phyloP scores from a whole-genome alignment of 2,113 vertebrate genomes.

The Thamnaconus septentrionalis region DNA sequence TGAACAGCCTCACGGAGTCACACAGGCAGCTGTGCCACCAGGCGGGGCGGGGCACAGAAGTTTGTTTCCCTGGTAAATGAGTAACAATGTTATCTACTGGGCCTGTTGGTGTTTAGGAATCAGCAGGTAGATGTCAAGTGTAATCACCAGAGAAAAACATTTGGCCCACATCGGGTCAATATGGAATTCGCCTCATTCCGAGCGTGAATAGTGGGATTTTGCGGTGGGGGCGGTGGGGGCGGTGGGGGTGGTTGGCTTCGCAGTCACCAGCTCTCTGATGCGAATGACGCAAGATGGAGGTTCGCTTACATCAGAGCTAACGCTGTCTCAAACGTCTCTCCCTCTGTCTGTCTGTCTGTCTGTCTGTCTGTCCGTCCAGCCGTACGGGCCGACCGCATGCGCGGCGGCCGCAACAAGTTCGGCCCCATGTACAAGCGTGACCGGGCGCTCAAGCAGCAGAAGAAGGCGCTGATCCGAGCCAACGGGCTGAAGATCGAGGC shows the following conservation, averaged over 20 bases:
- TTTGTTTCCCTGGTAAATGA: slow-evolving; percentile 63
- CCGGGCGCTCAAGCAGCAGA: slow-evolving; percentile 96
- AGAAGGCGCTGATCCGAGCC: slow-evolving; percentile 96
- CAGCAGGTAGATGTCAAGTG: slow-evolving; percentile 57
- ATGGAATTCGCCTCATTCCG: not conserved
- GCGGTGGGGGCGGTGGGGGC: no score
- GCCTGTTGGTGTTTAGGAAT: slow-evolving; percentile 43
- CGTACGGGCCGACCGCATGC: slow-evolving; percentile 96
- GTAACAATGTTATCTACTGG: slow-evolving; percentile 59
- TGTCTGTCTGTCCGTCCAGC: slow-evolving; percentile 71
- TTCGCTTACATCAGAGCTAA: not conserved
- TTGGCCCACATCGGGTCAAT: slow-evolving; percentile 49
- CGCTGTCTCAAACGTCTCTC: not conserved
- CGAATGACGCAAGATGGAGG: not conserved
- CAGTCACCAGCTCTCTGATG: not conserved
- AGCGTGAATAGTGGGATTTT: no score
- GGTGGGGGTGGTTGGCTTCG: no score
- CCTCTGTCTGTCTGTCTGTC: slow-evolving; percentile 15
- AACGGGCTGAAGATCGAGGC: slow-evolving; percentile 98
- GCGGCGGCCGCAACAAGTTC: slow-evolving; percentile 96
- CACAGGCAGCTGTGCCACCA: slow-evolving; percentile 33
- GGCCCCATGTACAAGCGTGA: slow-evolving; percentile 99
- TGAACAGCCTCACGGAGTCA: not conserved
- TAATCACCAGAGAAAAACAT: slow-evolving; percentile 49
- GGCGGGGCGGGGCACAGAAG: slow-evolving; percentile 24